Evolutionary conservation across 1,140 invertebrate species (phyloP), one percentile per base, ranked within the genome.

Genomic region (Cheumatopsyche charites): DNA sequence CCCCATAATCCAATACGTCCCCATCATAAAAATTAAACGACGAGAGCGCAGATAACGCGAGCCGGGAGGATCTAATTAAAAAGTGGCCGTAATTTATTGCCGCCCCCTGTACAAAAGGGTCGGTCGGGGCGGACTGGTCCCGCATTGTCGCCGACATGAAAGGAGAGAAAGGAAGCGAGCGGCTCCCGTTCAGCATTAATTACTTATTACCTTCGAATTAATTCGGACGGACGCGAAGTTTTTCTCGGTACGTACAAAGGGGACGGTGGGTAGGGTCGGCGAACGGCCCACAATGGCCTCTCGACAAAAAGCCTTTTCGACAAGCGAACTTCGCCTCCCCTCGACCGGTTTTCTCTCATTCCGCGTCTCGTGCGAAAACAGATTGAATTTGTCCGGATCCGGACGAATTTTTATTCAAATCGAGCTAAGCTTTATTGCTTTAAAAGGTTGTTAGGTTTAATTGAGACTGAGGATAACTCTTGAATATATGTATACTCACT

Each of bases 341-440:
- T n/a, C n/a, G n/a, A n/a, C n/a, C n/a, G n/a, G n/a, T n/a, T n/a
- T n/a, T n/a, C n/a, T n/a, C n/a, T n/a, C n/a, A n/a, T n/a, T n/a
- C n/a, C 45, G 49, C 42, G 25, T n/a, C 23, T 9, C 6, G 41
- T 9, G 66, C 36, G n/a, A 41, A 68, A 68, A 55, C 66, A 41
- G 66, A 68, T 68, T 68, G 47, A 68, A 68, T 68, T 68, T 68
- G 66, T 68, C 45, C 13, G 47, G 45, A 47, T 68, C 66, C 15
- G 43, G n/a, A 36, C 29, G 29, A 36, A 66, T 66, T 66, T 66
- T 66, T 66, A 66, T 66, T 66, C 63, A 66, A 55, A 68, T 55
- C n/a, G 66, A 68, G 26, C 19, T 42, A 45, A 45, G 66, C 66
- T 55, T 68, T 52, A 68, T 49, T 55, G 66, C 45, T 26, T 45